A percentile compares a stretch with the other conserved stretches of the same genome.
Conservation (phyloP, 2,888 invertebrate genomes). For the Drosophila austrosaltans region DNA sequence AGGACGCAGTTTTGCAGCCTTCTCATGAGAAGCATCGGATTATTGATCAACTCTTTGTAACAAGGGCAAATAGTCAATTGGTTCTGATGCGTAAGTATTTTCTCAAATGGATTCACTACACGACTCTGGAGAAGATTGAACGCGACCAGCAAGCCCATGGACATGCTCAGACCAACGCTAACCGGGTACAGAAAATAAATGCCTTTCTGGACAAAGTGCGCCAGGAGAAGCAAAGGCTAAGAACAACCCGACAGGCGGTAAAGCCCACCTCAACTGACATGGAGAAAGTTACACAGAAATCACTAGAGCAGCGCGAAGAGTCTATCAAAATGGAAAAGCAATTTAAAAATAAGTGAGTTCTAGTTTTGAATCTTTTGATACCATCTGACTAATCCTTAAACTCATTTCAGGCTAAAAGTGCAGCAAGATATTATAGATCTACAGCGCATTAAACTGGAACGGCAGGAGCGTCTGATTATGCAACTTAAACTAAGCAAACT, state of each 20-base stretch:
- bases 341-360: slow-evolving; percentile 81
- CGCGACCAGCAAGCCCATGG: slow-evolving; percentile 69
- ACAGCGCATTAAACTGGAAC: slow-evolving; percentile 88
- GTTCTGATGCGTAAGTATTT: slow-evolving; percentile 78
- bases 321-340: slow-evolving; percentile 77
- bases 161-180: slow-evolving; percentile 52
- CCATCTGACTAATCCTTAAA: background rate
- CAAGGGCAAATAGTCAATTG: slow-evolving; percentile 51
- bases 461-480: slow-evolving; percentile 89
- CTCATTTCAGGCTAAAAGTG: slow-evolving; percentile 85
- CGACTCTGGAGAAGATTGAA: slow-evolving; percentile 81
- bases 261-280: slow-evolving; percentile 21
- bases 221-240: slow-evolving; percentile 73
- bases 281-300: slow-evolving; percentile 48
- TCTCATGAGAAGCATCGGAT: slow-evolving; percentile 78
- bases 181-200: slow-evolving; percentile 81
- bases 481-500: slow-evolving; percentile 89
- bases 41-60: slow-evolving; percentile 77
- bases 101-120: slow-evolving; percentile 82
- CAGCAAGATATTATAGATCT: slow-evolving; percentile 90
- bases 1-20: slow-evolving; percentile 15
- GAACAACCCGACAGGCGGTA: slow-evolving; percentile 20
- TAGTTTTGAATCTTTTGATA: background rate
- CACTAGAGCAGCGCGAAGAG: slow-evolving; percentile 65
- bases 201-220: slow-evolving; percentile 82